A percentile compares a stretch with the other conserved stretches of the same genome.
Evolutionary conservation across 2,113 vertebrate genomes (phyloP).

Genomic region (Thunnus thynnus): DNA sequence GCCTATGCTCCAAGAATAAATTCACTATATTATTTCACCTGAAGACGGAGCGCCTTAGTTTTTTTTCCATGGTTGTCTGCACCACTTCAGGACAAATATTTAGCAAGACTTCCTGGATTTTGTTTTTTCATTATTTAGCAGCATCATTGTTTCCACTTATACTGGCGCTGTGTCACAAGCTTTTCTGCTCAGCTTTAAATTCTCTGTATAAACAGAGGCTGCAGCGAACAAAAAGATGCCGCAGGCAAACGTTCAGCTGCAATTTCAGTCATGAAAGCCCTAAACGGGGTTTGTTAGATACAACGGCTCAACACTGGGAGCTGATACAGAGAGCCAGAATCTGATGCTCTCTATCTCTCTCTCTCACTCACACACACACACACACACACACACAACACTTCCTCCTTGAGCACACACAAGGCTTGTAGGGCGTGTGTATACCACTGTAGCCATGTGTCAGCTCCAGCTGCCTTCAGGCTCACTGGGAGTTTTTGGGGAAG

Average conservation of each 20-base stretch:
- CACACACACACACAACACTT: not conserved
- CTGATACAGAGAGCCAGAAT: constrained; percentile 24
- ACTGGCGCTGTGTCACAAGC: not conserved
- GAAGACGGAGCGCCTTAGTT: too few relatives aligned
- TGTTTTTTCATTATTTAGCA: constrained; percentile 3
- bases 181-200: constrained; percentile 17
- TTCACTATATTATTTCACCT: too few relatives aligned
- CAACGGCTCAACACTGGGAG: constrained; percentile 19
- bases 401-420: not conserved
- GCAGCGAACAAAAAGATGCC: constrained; percentile 32
- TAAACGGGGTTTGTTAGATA: constrained; percentile 32
- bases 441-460: constrained; percentile 44
- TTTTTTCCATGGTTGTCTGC: too few relatives aligned
- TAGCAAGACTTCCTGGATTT: too few relatives aligned
- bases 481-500: constrained; percentile 50
- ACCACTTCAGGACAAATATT: too few relatives aligned
- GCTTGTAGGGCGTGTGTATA: not conserved
- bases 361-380: constrained; percentile 5
- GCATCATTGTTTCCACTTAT: not conserved
- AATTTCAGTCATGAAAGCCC: constrained; percentile 46
- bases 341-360: not conserved
- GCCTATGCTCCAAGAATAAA: too few relatives aligned
- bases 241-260: constrained; percentile 45
- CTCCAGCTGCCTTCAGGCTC: constrained; percentile 58
- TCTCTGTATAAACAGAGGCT: constrained; percentile 14